Base-by-base conservation (phyloP, 2,888 invertebrate genomes). In the Dromius quadrimaculatus region DNA sequence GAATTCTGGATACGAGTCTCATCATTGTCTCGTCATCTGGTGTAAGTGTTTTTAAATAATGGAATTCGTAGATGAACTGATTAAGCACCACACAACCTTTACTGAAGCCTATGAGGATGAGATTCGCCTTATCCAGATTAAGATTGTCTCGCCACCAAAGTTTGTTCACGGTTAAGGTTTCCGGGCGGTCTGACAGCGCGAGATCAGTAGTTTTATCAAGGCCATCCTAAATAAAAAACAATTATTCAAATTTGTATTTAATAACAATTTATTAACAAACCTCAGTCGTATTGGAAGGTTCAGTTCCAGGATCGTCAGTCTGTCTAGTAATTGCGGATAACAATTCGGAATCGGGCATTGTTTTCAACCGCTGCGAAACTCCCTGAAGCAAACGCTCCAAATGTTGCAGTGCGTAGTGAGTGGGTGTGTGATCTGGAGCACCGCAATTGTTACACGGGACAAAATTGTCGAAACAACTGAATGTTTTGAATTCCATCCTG, bases 1-100 rank as follows among this genome's bases (percentile, higher is more conserved):
- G 85, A 62, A 96, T 89, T 69, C 87, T 86, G 11, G 85, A 85
- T n/a, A 92, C 86, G 74, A 92, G 84, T 72, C 78, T 85, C 80
- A 86, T 86, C 83, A 88, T 86, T 72, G 84, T 83, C 76, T 90
- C 89, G 43, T 87, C 86, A 36, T 87, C 86, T 0, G 89, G 87
- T 61, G 89, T 88, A 41, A 89, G 81, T 0, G 88, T 89, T 83
- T 89, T 88, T 63, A 90, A 84, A 82, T 91, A 89, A 80, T 92
- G 89, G 82, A 95, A 90, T 84, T 95, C 95, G 80, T 92, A 90
- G 62, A 95, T 86, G 75, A 95, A 85, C 85, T 97, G 95, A 85
- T 96, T 97, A 77, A 96, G 87, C 72, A 95, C 95, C 71, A 95
- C 93, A 82, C 94, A 95, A 71, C 96, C 96, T 85, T 97, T 96